Evolutionary conservation across 2,113 vertebrate genomes (phyloP).

Genomic region (Eira barbara): DNA sequence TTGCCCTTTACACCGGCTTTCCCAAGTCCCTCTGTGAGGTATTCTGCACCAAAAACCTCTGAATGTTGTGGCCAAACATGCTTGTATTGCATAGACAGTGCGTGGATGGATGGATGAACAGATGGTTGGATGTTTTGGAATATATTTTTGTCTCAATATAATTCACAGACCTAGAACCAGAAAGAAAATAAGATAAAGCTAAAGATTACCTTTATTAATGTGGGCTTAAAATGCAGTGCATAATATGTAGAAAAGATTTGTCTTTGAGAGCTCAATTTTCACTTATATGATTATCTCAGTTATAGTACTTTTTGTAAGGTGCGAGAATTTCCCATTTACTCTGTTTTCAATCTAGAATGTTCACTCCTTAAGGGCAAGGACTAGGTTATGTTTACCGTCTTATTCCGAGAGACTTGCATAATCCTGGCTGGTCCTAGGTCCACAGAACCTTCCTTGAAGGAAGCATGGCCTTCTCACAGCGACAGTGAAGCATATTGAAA

Average conservation of each 20-base stretch:
- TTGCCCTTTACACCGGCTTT: slow-evolving; percentile 28
- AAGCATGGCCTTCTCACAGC: not conserved
- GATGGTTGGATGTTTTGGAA: not conserved
- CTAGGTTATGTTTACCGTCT: not conserved
- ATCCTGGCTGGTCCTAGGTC: not conserved
- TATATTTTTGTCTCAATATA: not conserved
- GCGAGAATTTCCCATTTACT: not conserved
- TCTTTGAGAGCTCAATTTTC: not conserved
- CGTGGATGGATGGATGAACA: not conserved
- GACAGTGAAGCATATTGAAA: not conserved
- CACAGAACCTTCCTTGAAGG: not conserved
- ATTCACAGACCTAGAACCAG: not conserved
- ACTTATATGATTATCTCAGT: not conserved
- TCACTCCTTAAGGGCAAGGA: not conserved
- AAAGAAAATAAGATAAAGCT: not conserved
- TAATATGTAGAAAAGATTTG: not conserved
- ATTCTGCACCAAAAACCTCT: not conserved
- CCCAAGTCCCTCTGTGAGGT: not conserved
- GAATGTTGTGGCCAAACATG: not conserved
- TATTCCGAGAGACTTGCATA: not conserved
- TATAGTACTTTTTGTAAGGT: not conserved
- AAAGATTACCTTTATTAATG: not conserved
- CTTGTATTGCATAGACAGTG: not conserved
- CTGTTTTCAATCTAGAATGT: not conserved
- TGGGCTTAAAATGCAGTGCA: not conserved